phyloP scores from a whole-genome alignment of 2,888 invertebrate species.

The Acrobasis consociella region DNA sequence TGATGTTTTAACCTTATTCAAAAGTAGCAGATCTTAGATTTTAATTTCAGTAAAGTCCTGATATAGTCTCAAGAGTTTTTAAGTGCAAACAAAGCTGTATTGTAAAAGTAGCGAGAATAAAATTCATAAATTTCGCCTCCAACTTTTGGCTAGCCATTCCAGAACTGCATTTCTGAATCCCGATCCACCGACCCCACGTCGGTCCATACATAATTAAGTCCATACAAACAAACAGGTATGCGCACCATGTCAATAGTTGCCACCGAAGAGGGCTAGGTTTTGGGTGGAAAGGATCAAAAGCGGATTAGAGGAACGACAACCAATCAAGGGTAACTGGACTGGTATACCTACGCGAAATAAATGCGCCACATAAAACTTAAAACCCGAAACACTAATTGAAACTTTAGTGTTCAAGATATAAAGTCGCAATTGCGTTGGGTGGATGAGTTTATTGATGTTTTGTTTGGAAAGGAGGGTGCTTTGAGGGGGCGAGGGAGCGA shows the following conservation, averaged over 20 bases:
- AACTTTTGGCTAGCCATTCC: background rate
- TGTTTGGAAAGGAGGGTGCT: conserved; percentile 80
- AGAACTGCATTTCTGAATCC: background rate
- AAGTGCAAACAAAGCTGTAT: no score
- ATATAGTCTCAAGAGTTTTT: no score
- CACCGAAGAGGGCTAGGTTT: conserved; percentile 81
- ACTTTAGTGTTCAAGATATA: conserved; percentile 42
- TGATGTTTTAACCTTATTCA: no score
- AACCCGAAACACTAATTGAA: conserved; percentile 37
- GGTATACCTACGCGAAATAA: conserved; percentile 82
- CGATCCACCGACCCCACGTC: conserved; percentile 23
- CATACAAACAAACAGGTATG: conserved; percentile 53
- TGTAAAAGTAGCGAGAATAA: background rate
- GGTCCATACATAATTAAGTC: conserved; percentile 45
- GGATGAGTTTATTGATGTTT: conserved; percentile 78
- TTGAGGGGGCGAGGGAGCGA: conserved; percentile 72
- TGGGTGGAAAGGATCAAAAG: conserved; percentile 86
- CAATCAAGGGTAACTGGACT: conserved; percentile 86
- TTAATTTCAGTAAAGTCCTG: no score
- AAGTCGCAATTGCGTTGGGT: conserved; percentile 45
- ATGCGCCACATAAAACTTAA: conserved; percentile 80
- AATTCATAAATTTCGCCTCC: background rate
- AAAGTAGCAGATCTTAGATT: no score
- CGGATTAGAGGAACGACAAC: conserved; percentile 88
- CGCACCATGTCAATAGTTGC: conserved; percentile 80